Evolutionary conservation across 2,797 vertebrate species (phyloP).

Genomic region (Sparus aurata): DNA sequence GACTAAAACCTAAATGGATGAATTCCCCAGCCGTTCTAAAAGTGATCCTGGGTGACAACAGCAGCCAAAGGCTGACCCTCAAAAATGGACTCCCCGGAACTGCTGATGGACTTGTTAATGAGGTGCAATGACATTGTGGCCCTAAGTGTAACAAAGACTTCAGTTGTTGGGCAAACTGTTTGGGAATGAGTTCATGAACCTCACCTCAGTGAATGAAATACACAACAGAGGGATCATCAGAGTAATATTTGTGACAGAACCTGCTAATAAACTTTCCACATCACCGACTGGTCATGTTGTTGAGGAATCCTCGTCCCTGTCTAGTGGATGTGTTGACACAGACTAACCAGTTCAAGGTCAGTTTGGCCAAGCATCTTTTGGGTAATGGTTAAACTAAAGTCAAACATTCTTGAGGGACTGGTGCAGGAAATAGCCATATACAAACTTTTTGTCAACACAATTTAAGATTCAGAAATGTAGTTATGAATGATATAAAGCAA

Average conservation of each 20-base stretch:
- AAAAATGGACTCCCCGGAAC: not conserved
- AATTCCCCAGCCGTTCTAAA: not conserved
- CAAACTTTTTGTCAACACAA: slow-evolving; percentile 16
- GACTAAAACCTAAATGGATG: not conserved
- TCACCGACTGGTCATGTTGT: not conserved
- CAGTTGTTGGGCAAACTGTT: slow-evolving; percentile 6
- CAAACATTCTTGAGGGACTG: slow-evolving; percentile 15
- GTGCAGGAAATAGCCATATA: slow-evolving; percentile 38
- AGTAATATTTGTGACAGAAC: not conserved
- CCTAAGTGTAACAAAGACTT: not conserved
- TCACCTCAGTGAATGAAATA: not conserved
- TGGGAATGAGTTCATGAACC: not conserved
- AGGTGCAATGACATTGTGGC: not conserved
- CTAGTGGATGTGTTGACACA: not conserved
- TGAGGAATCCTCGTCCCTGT: not conserved
- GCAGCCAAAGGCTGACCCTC: not conserved
- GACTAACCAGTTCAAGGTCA: not conserved
- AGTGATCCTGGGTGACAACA: slow-evolving; percentile 3
- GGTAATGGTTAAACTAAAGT: slow-evolving; percentile 24
- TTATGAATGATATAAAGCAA: too few relatives aligned
- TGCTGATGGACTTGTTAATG: not conserved
- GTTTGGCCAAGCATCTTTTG: too few relatives aligned
- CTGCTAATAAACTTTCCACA: not conserved
- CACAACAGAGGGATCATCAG: not conserved
- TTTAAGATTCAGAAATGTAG: too few relatives aligned